These are phyloP conservation scores for Zeugodacus cucurbitae DNA, from an alignment of 1,140 invertebrate species.

Conservation along the genomic window DNA sequence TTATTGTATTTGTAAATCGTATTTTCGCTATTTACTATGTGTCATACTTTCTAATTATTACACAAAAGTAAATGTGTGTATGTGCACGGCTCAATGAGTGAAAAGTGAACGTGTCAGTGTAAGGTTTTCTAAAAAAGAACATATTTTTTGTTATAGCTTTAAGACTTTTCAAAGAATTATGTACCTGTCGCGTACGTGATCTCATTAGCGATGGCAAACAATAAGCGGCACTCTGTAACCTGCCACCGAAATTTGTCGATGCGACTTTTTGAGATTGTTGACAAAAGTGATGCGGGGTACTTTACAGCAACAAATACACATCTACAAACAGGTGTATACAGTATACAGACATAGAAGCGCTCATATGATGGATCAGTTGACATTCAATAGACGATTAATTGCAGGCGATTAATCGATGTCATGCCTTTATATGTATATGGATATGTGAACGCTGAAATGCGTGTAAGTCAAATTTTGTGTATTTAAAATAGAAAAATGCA, in stretches of 20 bases:
- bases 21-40: background rate
- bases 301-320: too few species aligned
- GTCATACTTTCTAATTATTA: background rate
- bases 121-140: background rate
- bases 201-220: background rate
- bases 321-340: background rate
- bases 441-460: background rate
- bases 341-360: background rate
- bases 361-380: background rate
- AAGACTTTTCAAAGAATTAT: conserved; percentile 12
- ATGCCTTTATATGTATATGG: background rate
- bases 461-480: background rate
- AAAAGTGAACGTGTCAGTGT: background rate
- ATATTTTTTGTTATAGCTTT: background rate
- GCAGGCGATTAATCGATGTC: conserved; percentile 4
- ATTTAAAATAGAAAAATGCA: background rate
- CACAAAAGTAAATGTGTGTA: background rate
- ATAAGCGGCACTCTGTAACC: background rate
- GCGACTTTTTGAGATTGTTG: background rate
- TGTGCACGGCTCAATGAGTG: background rate
- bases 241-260: background rate
- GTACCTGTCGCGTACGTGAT: background rate
- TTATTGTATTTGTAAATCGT: too few species aligned
- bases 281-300: background rate
- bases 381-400: conserved; percentile 8